These are phyloP conservation scores for Drosophila histrio DNA, from an alignment of 2,888 invertebrate genomes.

Conservation along the genomic window DNA sequence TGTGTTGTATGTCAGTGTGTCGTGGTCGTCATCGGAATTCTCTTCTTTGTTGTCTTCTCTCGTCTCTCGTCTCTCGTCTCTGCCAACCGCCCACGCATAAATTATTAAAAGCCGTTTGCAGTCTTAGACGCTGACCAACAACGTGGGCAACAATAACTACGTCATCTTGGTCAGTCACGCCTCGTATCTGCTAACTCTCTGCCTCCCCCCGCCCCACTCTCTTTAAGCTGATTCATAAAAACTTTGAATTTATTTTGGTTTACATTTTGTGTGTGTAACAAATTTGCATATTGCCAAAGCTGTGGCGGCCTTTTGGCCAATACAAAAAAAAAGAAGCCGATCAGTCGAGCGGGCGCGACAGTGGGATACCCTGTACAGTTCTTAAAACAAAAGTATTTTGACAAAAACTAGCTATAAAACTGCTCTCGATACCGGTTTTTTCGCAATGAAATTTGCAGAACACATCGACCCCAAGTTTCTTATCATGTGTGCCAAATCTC, in stretches of 20 bases:
- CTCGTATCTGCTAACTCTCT: background rate
- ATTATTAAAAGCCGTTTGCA: conserved; percentile 68
- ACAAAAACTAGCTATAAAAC: no score
- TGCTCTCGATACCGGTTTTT: no score
- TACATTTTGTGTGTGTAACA: conserved; percentile 32
- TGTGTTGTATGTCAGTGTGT: conserved; percentile 59
- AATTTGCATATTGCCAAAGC: conserved; percentile 44
- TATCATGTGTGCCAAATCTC: no score
- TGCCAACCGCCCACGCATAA: conserved; percentile 67
- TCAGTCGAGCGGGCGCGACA: no score
- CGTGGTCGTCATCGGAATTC: conserved; percentile 43
- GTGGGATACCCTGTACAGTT: no score
- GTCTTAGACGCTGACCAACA: conserved; percentile 40
- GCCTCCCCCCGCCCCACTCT: background rate
- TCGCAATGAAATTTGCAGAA: no score
- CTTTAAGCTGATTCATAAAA: conserved; percentile 71
- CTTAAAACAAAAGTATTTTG: no score
- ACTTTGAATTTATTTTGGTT: conserved; percentile 60
- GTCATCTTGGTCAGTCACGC: conserved; percentile 55
- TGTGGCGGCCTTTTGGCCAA: conserved; percentile 17
- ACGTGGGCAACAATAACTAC: conserved; percentile 40
- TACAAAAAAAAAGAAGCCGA: background rate
- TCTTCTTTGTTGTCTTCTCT: no score
- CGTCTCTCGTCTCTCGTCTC: conserved; percentile 50
- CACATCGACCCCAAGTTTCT: no score